These are phyloP conservation scores for Leptopilina syphax DNA, from an alignment of 2,888 invertebrate species.

Conservation along the genomic window DNA sequence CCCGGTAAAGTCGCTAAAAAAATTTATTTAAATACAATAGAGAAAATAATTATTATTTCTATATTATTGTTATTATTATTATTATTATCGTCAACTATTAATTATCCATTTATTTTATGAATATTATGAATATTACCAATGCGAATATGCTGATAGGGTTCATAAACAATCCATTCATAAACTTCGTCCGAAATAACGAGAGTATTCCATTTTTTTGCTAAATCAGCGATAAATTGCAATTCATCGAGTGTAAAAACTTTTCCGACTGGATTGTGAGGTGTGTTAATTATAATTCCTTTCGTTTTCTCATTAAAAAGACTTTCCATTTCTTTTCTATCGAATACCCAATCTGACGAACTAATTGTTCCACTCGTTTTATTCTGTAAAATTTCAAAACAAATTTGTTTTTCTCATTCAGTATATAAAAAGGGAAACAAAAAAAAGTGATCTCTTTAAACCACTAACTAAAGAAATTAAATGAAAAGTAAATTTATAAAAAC, in stretches of 20 bases:
- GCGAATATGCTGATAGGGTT: constrained; percentile 89
- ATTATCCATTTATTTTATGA: too few relatives aligned
- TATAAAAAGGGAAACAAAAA: constrained; percentile 6
- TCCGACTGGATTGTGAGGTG: constrained; percentile 98
- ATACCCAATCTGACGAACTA: constrained; percentile 91
- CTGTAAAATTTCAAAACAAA: constrained; percentile 62
- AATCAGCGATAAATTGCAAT: constrained; percentile 86
- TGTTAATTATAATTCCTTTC: constrained; percentile 97
- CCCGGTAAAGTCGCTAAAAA: constrained; percentile 89
- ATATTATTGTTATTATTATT: too few relatives aligned
- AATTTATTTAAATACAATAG: too few relatives aligned
- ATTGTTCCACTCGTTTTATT: constrained; percentile 78
- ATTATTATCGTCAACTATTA: background rate
- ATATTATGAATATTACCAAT: constrained; percentile 82
- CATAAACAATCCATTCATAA: constrained; percentile 97
- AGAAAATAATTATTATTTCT: too few relatives aligned
- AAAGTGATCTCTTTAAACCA: too few relatives aligned
- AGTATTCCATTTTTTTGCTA: constrained; percentile 95
- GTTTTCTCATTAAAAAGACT: constrained; percentile 91
- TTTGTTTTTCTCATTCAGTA: background rate
- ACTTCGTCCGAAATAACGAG: constrained; percentile 97
- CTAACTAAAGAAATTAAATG: too few relatives aligned
- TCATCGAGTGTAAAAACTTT: constrained; percentile 89
- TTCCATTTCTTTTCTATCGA: constrained; percentile 89
- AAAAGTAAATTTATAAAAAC: too few relatives aligned